Conservation (phyloP, 1,140 invertebrate genomes). For the Bombus haemorrhoidalis region DNA sequence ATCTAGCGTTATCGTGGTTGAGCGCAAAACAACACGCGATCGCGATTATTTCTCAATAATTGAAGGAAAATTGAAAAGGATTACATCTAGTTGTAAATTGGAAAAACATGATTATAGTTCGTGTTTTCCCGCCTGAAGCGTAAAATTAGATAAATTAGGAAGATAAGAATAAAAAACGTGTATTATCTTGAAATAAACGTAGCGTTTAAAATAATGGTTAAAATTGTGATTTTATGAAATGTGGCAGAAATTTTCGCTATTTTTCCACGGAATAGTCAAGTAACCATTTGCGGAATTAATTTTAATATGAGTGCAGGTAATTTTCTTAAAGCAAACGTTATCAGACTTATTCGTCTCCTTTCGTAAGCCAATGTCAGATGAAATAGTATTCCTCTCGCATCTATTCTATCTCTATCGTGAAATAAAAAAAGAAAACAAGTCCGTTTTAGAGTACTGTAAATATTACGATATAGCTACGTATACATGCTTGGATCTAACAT, state of each 20-base stretch:
- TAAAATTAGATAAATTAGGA: not conserved
- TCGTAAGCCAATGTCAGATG: too few relatives aligned
- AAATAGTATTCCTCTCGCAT: too few relatives aligned
- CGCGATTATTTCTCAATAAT: not conserved
- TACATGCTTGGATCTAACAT: too few relatives aligned
- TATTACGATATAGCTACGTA: not conserved
- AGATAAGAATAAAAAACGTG: not conserved
- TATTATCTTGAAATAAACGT: not conserved
- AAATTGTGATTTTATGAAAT: not conserved
- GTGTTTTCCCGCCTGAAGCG: not conserved
- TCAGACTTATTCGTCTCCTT: too few relatives aligned
- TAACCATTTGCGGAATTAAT: not conserved
- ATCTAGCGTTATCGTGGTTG: not conserved
- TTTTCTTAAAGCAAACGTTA: too few relatives aligned
- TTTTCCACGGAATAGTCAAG: not conserved
- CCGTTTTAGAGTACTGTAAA: not conserved
- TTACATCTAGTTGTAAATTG: not conserved
- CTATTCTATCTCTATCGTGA: not conserved
- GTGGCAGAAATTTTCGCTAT: not conserved
- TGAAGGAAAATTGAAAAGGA: not conserved
- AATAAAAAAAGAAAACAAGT: not conserved
- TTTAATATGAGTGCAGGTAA: too few relatives aligned
- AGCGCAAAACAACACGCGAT: not conserved
- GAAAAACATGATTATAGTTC: not conserved
- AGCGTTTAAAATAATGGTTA: not conserved